Base-by-base conservation (phyloP, 1,140 invertebrate species). In the Trichonephila inaurata region DNA sequence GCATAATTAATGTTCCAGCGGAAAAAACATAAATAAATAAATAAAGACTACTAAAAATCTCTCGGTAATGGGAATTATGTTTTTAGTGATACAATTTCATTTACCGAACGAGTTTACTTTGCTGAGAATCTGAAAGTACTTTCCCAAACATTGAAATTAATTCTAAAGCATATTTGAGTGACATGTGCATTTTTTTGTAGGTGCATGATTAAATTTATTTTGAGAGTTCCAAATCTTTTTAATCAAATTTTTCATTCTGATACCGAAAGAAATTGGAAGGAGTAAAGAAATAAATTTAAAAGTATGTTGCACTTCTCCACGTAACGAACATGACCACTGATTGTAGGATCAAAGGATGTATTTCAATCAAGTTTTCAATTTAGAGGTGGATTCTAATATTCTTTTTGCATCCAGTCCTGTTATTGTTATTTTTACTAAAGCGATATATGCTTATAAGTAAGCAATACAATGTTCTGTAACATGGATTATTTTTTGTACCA, bases 361-460 rank as follows among this genome's bases (percentile, higher is more conserved):
- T 69, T 69, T 33, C 69, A 77, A 77, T 77, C 28, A 40, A 77
- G 28, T 40, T 77, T 77, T 77, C 69, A 77, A 77, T 77, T 77
- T 33, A 77, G 24, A 33, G 14, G 5, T 28, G 24, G 14, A 77
- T 62, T 62, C 61, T 51, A 51, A 66, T 69, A 0, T 28, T 77
- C 16, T 77, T 12, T 77, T 40, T 77, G 4, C 24, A 33, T 72
- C 2, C 7, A 10, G 7, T 51, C 0, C 51, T 51, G 7, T 10
- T 10, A 51, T 51, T 10, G 7, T 10, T 12, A 51, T 51, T 51
- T 51, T 12, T 51, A 51, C 3, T 51, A 12, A 51, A 51, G 7
- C 7, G 10, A 51, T 51, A 51, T 51, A 51, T 51, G 10, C 7
- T 0, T 51, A 51, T 12, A 40, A 10, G 51, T 51, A 51, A 10